Percentiles rank a stretch among this genome's conserved stretches.
Evolutionary conservation across 2,797 vertebrate species (phyloP).

Genomic region (Lepilemur ruficaudatus): DNA sequence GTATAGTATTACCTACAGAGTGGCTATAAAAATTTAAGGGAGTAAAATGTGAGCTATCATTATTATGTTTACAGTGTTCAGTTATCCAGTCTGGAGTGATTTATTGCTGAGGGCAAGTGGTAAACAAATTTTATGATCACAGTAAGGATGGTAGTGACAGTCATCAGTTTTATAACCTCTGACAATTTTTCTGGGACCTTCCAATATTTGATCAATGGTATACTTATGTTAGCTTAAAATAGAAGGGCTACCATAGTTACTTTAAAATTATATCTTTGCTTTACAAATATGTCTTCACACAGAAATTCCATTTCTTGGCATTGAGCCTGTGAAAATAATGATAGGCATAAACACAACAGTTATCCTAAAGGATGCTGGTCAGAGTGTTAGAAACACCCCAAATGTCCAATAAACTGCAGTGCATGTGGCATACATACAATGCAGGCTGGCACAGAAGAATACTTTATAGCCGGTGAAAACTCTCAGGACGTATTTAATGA

Average conservation of each 20-base stretch:
- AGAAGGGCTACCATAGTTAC: constrained; percentile 31
- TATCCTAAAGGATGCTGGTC: background rate
- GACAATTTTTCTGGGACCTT: background rate
- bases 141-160: background rate
- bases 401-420: background rate
- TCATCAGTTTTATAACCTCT: background rate
- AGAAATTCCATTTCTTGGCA: constrained; percentile 50
- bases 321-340: constrained; percentile 46
- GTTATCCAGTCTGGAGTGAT: background rate
- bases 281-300: constrained; percentile 47
- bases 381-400: background rate
- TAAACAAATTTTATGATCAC: background rate
- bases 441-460: background rate
- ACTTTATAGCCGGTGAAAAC: background rate
- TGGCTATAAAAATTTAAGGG: background rate
- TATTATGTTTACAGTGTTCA: background rate
- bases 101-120: background rate
- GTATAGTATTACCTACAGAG: background rate
- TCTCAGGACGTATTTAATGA: background rate
- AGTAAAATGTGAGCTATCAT: background rate
- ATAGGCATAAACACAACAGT: background rate
- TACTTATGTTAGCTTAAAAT: background rate
- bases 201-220: background rate
- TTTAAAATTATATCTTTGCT: constrained; percentile 51
- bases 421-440: fast-evolving